A percentile compares a stretch with the other conserved stretches of the same genome.
phyloP scores from a whole-genome alignment of 1,140 invertebrate species.

The Aphaenogaster ashmeadi region DNA sequence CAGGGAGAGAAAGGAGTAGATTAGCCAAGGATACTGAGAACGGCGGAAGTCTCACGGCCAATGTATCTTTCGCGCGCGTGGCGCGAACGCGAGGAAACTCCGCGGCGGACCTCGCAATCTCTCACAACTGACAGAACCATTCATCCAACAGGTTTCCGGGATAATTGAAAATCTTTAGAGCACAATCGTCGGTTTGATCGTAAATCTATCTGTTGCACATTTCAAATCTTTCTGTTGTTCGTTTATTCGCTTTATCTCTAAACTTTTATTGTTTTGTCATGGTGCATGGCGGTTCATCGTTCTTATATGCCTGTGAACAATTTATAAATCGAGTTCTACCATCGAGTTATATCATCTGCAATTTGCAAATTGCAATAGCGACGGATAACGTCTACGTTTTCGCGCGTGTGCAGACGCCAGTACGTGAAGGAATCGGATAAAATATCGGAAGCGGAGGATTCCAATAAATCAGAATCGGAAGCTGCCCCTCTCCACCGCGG shows the following conservation, averaged over 20 bases:
- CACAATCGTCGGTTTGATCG: background rate
- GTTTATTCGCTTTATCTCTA: background rate
- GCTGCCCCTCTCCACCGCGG: constrained; percentile 78
- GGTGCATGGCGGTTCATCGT: constrained; percentile 16
- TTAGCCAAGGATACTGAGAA: constrained; percentile 70
- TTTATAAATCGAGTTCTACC: constrained; percentile 35
- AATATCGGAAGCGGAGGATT: constrained; percentile 84
- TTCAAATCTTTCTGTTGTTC: background rate
- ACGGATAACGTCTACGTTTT: constrained; percentile 60
- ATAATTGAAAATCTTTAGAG: constrained; percentile 26
- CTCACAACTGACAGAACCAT: background rate
- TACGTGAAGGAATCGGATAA: constrained; percentile 78
- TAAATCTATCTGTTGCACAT: background rate
- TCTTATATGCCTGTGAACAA: constrained; percentile 35
- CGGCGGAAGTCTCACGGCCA: constrained; percentile 53
- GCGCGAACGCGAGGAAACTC: background rate
- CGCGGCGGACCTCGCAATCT: background rate
- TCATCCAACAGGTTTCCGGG: background rate
- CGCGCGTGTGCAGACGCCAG: constrained; percentile 56
- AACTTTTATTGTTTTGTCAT: constrained; percentile 25
- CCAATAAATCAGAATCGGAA: constrained; percentile 86
- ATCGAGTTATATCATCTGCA: constrained; percentile 50
- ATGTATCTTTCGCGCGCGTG: constrained; percentile 38
- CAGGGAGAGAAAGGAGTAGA: constrained; percentile 55
- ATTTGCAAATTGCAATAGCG: constrained; percentile 48